These are phyloP conservation scores for Pristis pectinata DNA, from an alignment of 2,797 vertebrate genomes.

Conservation along the genomic window DNA sequence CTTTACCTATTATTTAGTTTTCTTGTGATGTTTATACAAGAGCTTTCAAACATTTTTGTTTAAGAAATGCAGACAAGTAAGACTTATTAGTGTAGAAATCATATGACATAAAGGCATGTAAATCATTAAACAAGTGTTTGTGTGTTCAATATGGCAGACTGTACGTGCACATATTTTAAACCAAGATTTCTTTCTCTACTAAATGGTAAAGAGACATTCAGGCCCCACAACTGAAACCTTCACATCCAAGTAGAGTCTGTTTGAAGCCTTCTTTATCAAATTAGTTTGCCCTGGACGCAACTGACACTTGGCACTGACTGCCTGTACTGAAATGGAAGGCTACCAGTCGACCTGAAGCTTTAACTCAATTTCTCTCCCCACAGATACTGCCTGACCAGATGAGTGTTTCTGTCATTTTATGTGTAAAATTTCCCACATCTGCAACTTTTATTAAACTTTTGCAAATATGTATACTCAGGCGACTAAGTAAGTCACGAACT, in stretches of 20 bases:
- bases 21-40: neutral
- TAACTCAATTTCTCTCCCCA: too few species aligned
- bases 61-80: neutral
- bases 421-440: too few species aligned
- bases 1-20: constrained; percentile 6
- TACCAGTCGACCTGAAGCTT: neutral
- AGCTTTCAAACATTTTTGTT: constrained; percentile 5
- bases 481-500: neutral
- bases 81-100: neutral
- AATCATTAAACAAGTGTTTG: neutral
- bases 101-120: neutral
- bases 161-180: neutral
- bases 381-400: too few species aligned
- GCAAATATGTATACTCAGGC: neutral
- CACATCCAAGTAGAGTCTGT: neutral
- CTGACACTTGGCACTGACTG: neutral
- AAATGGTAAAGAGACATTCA: neutral
- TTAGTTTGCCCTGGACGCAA: neutral
- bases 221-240: neutral
- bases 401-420: too few species aligned
- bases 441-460: neutral
- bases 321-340: neutral
- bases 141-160: neutral
- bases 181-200: neutral
- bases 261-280: neutral